These are phyloP conservation scores for roundworm (Caenorhabditis elegans) DNA, from an alignment of 1,140 invertebrate genomes.

Conservation along the genomic window DNA sequence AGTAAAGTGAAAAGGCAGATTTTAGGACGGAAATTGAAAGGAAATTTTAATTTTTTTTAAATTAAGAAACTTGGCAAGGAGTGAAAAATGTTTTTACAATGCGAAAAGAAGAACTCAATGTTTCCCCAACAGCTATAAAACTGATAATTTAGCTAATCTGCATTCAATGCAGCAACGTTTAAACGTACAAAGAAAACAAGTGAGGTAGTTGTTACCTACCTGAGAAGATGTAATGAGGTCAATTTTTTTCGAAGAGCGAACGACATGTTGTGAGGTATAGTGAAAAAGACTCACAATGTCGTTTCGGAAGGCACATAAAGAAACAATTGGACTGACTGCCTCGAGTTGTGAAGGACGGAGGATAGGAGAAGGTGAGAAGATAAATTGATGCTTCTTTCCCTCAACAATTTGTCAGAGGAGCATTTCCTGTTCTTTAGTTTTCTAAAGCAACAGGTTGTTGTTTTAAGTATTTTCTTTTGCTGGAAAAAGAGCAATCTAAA, in stretches of 20 bases:
- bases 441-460: neutral
- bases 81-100: no score
- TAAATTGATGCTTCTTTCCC: slow-evolving; percentile 1
- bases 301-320: slow-evolving; percentile 28
- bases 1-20: no score
- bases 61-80: no score
- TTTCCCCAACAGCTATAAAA: no score
- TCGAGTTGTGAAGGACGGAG: neutral
- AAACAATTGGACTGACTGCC: slow-evolving; percentile 25
- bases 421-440: neutral
- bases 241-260: slow-evolving; percentile 13
- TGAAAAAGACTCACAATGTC: slow-evolving; percentile 29
- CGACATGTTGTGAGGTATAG: slow-evolving; percentile 6
- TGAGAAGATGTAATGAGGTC: slow-evolving; percentile 25
- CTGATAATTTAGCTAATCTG: no score
- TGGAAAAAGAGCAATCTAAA: no score
- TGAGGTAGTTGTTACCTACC: neutral
- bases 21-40: no score
- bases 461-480: no score
- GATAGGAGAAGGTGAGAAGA: slow-evolving; percentile 10
- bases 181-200: neutral
- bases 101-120: no score
- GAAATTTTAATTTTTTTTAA: no score
- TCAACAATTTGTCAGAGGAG: neutral
- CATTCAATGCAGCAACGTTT: neutral